Percentiles rank a stretch among this genome's conserved stretches.
Evolutionary conservation across 2,888 invertebrate species (phyloP).

Genomic region (Zele albiditarsus): DNA sequence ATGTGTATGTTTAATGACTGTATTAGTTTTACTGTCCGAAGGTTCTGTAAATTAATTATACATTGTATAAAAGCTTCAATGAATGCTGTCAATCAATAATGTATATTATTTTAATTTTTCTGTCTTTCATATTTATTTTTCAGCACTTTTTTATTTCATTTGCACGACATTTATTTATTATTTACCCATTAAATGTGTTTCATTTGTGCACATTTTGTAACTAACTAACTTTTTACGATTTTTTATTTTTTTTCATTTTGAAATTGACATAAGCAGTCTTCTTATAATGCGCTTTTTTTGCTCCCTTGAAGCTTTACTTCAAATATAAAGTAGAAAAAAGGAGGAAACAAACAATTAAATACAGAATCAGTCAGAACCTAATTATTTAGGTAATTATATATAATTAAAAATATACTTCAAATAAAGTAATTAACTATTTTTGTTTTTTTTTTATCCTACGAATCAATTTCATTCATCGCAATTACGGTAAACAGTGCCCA

Average conservation of each 20-base stretch:
- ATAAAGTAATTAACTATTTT: constrained; percentile 34
- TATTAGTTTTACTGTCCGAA: constrained; percentile 16
- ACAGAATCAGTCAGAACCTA: constrained; percentile 64
- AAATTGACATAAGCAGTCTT: constrained; percentile 72
- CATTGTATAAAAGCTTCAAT: constrained; percentile 20
- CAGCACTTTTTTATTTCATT: neutral
- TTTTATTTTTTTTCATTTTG: constrained; percentile 56
- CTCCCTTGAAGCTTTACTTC: constrained; percentile 65
- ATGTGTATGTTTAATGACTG: constrained; percentile 4
- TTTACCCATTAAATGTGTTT: neutral
- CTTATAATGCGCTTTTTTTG: constrained; percentile 66
- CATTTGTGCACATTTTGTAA: constrained; percentile 47
- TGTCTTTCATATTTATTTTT: neutral
- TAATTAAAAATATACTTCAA: constrained; percentile 39
- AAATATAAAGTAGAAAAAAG: constrained; percentile 50
- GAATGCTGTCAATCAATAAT: constrained; percentile 5
- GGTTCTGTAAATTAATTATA: constrained; percentile 22
- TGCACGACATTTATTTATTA: constrained; percentile 11
- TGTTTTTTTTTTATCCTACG: constrained; percentile 6
- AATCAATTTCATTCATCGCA: neutral
- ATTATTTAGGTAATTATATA: constrained; percentile 50
- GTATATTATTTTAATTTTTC: neutral
- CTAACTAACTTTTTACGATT: constrained; percentile 57
- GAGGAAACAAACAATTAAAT: constrained; percentile 52
- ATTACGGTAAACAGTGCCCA: neutral